These are phyloP conservation scores for Exephanes ischioxanthus DNA, from an alignment of 2,888 invertebrate species.

Conservation along the genomic window DNA sequence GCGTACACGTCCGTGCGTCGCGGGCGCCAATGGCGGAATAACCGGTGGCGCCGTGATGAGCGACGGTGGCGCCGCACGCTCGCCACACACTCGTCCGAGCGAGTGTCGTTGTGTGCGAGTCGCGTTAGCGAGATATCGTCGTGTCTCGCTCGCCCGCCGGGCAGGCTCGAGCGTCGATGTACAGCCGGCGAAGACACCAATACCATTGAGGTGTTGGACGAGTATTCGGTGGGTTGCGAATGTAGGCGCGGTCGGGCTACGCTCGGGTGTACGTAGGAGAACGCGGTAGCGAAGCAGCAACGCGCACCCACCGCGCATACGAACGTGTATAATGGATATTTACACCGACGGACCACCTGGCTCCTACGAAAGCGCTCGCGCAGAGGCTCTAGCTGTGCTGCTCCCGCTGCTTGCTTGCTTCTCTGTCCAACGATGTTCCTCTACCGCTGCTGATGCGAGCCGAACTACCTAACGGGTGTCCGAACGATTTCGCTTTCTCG, in stretches of 20 bases:
- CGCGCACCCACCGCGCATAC: conserved; percentile 60
- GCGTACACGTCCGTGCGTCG: conserved; percentile 77
- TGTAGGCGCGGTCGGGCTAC: background rate
- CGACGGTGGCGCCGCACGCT: conserved; percentile 79
- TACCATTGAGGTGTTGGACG: background rate
- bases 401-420: conserved; percentile 8
- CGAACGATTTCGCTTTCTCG: conserved; percentile 67
- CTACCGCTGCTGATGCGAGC: conserved; percentile 24
- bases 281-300: conserved; percentile 15
- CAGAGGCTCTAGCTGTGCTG: conserved; percentile 61
- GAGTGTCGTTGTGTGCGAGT: conserved; percentile 10
- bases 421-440: conserved; percentile 17
- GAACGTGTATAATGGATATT: conserved; percentile 79
- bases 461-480: conserved; percentile 76
- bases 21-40: conserved; percentile 81
- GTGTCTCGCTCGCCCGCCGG: background rate
- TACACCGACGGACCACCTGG: conserved; percentile 82
- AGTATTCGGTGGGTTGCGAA: background rate
- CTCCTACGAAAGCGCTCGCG: conserved; percentile 67
- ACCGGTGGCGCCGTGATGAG: conserved; percentile 80
- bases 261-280: conserved; percentile 2
- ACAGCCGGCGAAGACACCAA: conserved; percentile 22
- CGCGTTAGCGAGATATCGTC: conserved; percentile 8
- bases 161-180: conserved; percentile 14
- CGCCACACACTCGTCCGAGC: conserved; percentile 67